Evolutionary conservation across 2,797 vertebrate genomes (phyloP).

Genomic region (Synaphobranchus kaupii): DNA sequence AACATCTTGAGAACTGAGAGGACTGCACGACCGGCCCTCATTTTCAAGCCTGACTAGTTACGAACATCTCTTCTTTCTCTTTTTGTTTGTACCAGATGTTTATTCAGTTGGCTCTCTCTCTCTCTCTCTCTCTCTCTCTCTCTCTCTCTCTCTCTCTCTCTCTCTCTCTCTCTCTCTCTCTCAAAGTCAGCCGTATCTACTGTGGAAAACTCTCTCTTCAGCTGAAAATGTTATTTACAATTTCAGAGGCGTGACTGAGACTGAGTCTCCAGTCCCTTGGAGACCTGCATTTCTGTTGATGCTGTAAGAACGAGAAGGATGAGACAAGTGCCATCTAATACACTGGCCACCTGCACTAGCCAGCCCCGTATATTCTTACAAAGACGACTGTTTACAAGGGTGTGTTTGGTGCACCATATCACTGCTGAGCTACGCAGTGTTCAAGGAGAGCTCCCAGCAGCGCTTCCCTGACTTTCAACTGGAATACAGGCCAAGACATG

Average conservation of each 20-base stretch:
- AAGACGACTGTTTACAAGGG: not conserved
- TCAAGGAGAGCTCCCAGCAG: not conserved
- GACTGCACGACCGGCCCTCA: not conserved
- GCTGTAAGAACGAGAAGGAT: not conserved
- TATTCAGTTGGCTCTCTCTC: conserved; percentile 3
- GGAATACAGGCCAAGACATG: not conserved
- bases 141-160: not conserved
- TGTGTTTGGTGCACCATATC: not conserved
- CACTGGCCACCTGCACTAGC: not conserved
- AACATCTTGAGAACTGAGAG: not conserved
- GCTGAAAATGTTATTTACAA: not conserved
- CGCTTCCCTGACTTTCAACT: not conserved
- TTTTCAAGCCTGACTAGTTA: conserved; percentile 14
- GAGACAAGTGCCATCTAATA: not conserved
- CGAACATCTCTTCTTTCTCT: not conserved
- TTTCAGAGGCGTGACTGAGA: not conserved
- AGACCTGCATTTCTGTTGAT: not conserved
- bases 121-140: not conserved
- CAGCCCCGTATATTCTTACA: not conserved
- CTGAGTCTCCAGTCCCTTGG: not conserved
- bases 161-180: too few species aligned
- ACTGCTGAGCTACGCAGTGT: not conserved
- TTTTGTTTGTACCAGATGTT: conserved; percentile 31
- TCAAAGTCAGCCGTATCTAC: too few species aligned
- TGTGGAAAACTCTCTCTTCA: too few species aligned